Percentiles rank a stretch among this genome's conserved stretches.
Conservation (phyloP, 2,797 vertebrate genomes). For the Betta splendens region DNA sequence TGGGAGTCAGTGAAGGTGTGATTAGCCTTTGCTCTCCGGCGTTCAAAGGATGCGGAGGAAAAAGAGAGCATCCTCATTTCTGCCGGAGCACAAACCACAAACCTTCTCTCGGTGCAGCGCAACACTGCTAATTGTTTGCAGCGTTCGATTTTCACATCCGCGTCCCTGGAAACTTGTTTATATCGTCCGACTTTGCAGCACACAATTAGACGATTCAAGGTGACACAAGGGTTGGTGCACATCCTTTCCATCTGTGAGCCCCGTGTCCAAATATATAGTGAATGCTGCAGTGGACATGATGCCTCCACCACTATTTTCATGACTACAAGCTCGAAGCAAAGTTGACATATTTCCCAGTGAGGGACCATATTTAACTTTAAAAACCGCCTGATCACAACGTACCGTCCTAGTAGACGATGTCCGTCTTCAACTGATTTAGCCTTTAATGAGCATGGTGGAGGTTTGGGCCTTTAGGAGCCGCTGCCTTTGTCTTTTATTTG, state of each 20-base stretch:
- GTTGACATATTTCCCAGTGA: not conserved
- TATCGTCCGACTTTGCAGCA: not conserved
- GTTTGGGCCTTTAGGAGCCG: no score
- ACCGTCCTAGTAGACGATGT: no score
- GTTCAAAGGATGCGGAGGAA: constrained; percentile 17
- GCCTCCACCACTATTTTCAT: not conserved
- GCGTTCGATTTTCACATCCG: constrained; percentile 4
- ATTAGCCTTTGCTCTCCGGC: constrained; percentile 31
- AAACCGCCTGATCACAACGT: no score
- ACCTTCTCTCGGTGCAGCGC: not conserved
- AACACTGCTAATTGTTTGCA: constrained; percentile 13
- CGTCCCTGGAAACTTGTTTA: not conserved
- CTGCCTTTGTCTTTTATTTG: no score
- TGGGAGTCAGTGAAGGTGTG: constrained; percentile 35
- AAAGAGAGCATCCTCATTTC: not conserved
- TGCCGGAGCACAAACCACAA: constrained; percentile 8
- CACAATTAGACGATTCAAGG: not conserved
- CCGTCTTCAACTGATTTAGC: no score
- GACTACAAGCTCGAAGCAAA: not conserved
- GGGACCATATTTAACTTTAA: not conserved
- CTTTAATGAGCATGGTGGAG: no score
- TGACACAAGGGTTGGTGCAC: not conserved
- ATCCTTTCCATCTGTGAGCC: not conserved
- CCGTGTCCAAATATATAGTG: not conserved
- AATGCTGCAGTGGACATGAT: not conserved